Evolutionary conservation across 2,888 invertebrate genomes (phyloP).

Genomic region (Hypomecis atomaria): DNA sequence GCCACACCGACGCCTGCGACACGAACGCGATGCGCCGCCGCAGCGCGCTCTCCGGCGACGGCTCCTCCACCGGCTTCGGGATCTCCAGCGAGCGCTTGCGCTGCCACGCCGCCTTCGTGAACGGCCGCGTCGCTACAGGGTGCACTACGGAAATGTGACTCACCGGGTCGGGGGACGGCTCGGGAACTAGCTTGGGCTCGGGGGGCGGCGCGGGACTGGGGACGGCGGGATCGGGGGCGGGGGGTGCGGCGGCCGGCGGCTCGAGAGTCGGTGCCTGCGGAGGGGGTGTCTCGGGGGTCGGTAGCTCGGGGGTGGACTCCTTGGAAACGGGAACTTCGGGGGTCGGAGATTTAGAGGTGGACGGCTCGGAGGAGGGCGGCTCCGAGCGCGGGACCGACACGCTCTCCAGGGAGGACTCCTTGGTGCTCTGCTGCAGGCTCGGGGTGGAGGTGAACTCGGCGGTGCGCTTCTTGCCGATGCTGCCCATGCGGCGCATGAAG

Average conservation of each 20-base stretch:
- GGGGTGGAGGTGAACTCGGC: constrained; percentile 57
- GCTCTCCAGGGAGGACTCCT: constrained; percentile 44
- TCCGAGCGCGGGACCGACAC: constrained; percentile 20
- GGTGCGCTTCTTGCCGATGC: constrained; percentile 70
- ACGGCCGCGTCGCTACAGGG: constrained; percentile 81
- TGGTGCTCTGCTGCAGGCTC: constrained; percentile 48
- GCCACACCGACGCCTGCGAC: constrained; percentile 78
- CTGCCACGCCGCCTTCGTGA: constrained; percentile 83
- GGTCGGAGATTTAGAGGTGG: constrained; percentile 21
- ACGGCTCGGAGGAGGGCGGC: constrained; percentile 15
- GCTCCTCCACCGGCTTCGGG: constrained; percentile 76
- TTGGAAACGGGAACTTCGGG: constrained; percentile 30
- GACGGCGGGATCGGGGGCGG: constrained; percentile 12
- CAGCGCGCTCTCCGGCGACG: constrained; percentile 74
- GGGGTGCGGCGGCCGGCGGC: constrained; percentile 24
- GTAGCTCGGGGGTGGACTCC: constrained; percentile 29
- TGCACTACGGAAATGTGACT: constrained; percentile 77
- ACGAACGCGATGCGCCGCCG: constrained; percentile 83
- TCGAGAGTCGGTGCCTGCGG: constrained; percentile 25
- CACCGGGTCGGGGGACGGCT: constrained; percentile 50
- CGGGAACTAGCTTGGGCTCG: constrained; percentile 14
- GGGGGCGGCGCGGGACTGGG: constrained; percentile 15
- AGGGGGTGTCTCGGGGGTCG: constrained; percentile 19
- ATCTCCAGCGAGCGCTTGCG: constrained; percentile 69
- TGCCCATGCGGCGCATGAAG: constrained; percentile 74